Base-by-base conservation (phyloP, 2,888 invertebrate genomes). In the Blera fallax region DNA sequence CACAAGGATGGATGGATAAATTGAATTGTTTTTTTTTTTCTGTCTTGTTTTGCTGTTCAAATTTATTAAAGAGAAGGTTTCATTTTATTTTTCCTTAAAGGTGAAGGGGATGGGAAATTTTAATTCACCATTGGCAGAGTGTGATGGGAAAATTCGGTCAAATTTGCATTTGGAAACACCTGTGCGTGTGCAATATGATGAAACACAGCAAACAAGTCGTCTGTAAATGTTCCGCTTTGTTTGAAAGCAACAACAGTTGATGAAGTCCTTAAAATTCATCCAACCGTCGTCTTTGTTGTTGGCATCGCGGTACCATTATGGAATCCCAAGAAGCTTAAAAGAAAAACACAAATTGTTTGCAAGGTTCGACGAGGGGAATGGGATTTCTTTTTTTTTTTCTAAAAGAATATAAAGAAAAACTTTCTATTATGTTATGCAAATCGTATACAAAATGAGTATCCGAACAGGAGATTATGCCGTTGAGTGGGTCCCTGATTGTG, bases 351-450 rank as follows among this genome's bases (percentile, higher is more conserved):
- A 74, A 72, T 65, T 77, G 43, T 34, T 64, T 27, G 24, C 43
- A 21, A 43, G 69, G 40, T 52, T 52, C 18, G 10, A 6, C 11
- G n/a, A 54, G 10, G n/a, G 34, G 16, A 6, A 2, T 40, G 52
- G 14, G 21, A 27, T 32, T 52, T 48, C 58, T 43, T 48, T 67
- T 21, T 21, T 32, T 62, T 32, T 10, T 18, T 52, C 7, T 11
- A 4, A 34, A 56, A 7, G n/a, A 14, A 52, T n/a, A 58, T 24
- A 58, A 76, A 56, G 67, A 58, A 77, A 82, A 70, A 83, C 48
- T 83, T 83, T 79, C 54, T 83, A 83, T 79, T 83, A 79, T 83
- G 72, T 83, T 83, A 83, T 83, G 83, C 79, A 83, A 83, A 83
- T 83, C 32, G 54, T 79, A 79, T 83, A 72, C 76, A 67, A 85